Conservation (phyloP, 1,140 invertebrate species). For the Lamellibrachia luymesi region DNA sequence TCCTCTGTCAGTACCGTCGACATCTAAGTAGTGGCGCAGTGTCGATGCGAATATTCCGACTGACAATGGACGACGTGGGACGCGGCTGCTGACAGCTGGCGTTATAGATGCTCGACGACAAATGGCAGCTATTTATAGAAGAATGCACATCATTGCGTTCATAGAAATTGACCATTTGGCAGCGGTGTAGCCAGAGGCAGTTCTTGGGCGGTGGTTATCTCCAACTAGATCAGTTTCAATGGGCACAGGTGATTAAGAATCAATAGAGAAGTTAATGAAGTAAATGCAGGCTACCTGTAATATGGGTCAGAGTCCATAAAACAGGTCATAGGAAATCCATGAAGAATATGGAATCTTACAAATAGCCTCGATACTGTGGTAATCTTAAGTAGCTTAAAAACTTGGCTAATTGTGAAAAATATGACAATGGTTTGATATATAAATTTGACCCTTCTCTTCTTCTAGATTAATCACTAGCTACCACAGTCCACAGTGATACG, state of each 20-base stretch:
- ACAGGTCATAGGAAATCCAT: too few species aligned
- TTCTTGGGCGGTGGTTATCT: background rate
- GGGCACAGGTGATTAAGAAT: conserved; percentile 1
- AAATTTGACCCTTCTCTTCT: too few species aligned
- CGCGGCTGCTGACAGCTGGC: background rate
- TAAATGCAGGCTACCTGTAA: background rate
- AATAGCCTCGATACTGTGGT: too few species aligned
- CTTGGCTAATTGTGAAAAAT: too few species aligned
- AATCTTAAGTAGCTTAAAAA: too few species aligned
- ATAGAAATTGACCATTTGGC: background rate
- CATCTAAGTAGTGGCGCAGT: background rate
- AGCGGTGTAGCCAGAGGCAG: background rate
- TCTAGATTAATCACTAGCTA: too few species aligned
- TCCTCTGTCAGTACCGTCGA: background rate
- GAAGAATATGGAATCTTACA: too few species aligned
- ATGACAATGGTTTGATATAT: too few species aligned
- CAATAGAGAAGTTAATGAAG: background rate
- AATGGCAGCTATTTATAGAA: background rate
- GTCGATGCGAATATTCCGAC: background rate
- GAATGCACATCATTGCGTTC: background rate
- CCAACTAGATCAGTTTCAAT: background rate
- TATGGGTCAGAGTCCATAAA: background rate
- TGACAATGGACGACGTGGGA: background rate
- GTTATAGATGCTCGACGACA: background rate
- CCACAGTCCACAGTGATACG: too few species aligned